Base-by-base conservation (phyloP, 2,797 vertebrate species). In the Megalops cyprinoides region DNA sequence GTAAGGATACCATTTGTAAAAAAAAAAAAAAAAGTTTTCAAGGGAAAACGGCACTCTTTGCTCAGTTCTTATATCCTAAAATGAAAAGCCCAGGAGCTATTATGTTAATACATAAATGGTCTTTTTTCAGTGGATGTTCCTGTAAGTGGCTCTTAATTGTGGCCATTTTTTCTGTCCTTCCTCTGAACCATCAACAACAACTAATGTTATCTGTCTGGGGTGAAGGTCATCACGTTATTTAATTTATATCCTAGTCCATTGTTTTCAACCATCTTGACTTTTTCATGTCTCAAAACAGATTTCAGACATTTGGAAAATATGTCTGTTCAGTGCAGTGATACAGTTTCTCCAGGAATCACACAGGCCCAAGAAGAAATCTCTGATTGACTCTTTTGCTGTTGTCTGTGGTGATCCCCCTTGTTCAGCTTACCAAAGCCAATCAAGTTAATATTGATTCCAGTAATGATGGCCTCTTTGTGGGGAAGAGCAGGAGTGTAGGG, bases 261-360 rank as follows among this genome's bases (percentile, higher is more conserved):
- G 96, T 93, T 3, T 94, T 93, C 81, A 74, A 93, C 94, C 92
- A 90, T 95, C 94, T 92, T 91, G 76, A 87, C 85, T 84, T 91
- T 92, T 39, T 20, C 58, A 37, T 92, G 94, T 92, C 91, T 95
- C 94, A 94, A 95, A 96, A 96, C 95, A 92, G 95, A 97, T 97
- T 97, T 96, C 96, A 98, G 98, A 96, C 97, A 97, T 97, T 98
- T 95, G 96, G 96, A 97, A 98, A 98, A 97, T 97, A 92, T 97
- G 94, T 97, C 96, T 94, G 96, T 97, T 98, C 95, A 97, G 92
- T 93, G 55, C 23, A 90, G 88, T 87, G 87, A 86, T 82, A 91
- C 93, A 93, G 94, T 96, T 93, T 96, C 93, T 89, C 93, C 87
- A 90, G 73, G 92, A 92, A 92, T 91, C 87, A 90, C 91, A 88